Evolutionary conservation across 2,113 vertebrate genomes (phyloP).

Genomic region (Petrocephalus microphthalmus): DNA sequence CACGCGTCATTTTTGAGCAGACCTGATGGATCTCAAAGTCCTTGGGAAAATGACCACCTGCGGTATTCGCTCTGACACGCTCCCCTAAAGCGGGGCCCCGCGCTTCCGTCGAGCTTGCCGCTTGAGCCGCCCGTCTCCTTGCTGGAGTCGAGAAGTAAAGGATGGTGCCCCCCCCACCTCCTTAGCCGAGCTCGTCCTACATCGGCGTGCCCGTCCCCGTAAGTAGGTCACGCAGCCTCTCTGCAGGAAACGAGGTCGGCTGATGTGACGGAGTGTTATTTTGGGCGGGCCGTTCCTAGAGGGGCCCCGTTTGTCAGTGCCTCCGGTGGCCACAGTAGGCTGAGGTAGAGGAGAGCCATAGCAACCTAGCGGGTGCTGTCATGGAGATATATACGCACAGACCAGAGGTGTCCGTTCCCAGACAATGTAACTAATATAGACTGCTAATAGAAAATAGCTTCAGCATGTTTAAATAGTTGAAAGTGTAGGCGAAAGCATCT

Average conservation of each 20-base stretch:
- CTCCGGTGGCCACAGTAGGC: not conserved
- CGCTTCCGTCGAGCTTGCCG: not conserved
- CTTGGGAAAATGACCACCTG: not conserved
- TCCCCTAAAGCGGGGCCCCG: not conserved
- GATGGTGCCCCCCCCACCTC: not conserved
- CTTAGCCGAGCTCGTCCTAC: constrained; percentile 33
- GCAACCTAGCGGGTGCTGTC: not conserved
- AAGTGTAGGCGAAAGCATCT: not conserved
- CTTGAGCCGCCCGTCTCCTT: constrained; percentile 1
- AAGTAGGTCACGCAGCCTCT: constrained; percentile 43
- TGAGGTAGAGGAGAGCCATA: not conserved
- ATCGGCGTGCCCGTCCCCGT: constrained; percentile 27
- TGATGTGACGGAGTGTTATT: constrained; percentile 63
- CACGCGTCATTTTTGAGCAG: not conserved
- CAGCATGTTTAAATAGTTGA: not conserved
- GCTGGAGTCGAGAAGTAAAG: constrained; percentile 14
- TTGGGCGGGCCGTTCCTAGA: constrained; percentile 64
- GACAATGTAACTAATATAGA: not conserved
- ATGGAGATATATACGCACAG: not conserved
- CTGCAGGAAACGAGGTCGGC: constrained; percentile 65
- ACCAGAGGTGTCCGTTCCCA: not conserved
- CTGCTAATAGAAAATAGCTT: not conserved
- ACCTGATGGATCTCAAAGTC: not conserved
- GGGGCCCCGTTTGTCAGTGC: constrained; percentile 39
- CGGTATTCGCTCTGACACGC: not conserved